phyloP scores from a whole-genome alignment of 2,113 vertebrate genomes.

The Ursus arctos region DNA sequence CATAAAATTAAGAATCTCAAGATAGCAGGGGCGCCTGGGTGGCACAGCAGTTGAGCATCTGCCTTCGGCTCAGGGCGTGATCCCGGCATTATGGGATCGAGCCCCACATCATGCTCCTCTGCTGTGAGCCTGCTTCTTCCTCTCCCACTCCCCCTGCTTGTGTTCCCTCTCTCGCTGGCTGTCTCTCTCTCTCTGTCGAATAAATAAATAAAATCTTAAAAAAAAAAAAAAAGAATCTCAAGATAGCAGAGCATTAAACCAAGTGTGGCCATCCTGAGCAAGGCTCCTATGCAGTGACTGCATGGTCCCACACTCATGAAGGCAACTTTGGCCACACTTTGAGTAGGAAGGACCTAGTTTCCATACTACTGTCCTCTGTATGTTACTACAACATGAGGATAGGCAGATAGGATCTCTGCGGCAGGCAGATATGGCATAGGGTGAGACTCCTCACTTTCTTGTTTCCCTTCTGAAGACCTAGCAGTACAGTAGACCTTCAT shows the following conservation, averaged over 20 bases:
- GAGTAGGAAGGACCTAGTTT: background rate
- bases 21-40: background rate
- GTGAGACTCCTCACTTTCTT: background rate
- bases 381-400: background rate
- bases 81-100: no score
- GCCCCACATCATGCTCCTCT: no score
- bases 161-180: no score
- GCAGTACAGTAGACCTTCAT: background rate
- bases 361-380: background rate
- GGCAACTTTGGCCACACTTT: background rate
- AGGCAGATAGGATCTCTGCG: background rate
- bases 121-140: no score
- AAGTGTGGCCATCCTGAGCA: background rate
- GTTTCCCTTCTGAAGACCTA: constrained; percentile 5
- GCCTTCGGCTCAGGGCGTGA: no score
- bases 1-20: constrained; percentile 36
- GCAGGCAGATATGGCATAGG: background rate
- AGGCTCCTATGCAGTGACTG: background rate
- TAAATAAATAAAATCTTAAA: no score
- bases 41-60: no score
- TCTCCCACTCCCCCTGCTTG: no score
- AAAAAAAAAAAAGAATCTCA: background rate
- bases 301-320: background rate
- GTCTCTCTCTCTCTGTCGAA: no score
- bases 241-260: background rate